phyloP scores from a whole-genome alignment of 2,797 vertebrate species.

The Bucorvus abyssinicus region DNA sequence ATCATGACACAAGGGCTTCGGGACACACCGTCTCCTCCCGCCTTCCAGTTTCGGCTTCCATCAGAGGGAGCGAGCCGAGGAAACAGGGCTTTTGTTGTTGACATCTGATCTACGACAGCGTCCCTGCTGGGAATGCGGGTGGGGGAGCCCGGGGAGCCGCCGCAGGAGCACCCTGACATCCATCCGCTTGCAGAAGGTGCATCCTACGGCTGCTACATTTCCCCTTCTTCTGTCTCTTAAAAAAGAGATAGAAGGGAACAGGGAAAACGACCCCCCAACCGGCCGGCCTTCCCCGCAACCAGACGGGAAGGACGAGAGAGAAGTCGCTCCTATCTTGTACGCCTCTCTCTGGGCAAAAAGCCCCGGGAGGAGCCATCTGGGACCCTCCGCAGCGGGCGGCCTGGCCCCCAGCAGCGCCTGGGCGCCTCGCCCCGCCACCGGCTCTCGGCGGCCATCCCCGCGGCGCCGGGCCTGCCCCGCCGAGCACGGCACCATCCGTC shows the following conservation, averaged over 20 bases:
- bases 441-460: neutral
- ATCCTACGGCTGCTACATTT: neutral
- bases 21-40: neutral
- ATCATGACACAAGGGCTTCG: neutral
- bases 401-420: neutral
- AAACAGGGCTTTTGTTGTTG: neutral
- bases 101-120: neutral
- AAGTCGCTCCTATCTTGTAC: neutral
- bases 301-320: neutral
- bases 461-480: neutral
- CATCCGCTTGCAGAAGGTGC: neutral
- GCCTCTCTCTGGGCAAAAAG: neutral
- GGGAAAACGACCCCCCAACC: neutral
- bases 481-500: neutral
- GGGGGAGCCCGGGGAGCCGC: neutral
- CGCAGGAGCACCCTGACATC: neutral
- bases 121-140: neutral
- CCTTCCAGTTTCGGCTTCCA: neutral
- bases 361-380: neutral
- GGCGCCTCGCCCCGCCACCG: neutral
- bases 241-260: neutral
- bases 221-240: neutral
- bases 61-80: neutral
- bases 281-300: neutral
- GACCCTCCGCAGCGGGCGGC: neutral